Base-by-base conservation (phyloP, 2,797 vertebrate species). In the Pitangus sulphuratus region DNA sequence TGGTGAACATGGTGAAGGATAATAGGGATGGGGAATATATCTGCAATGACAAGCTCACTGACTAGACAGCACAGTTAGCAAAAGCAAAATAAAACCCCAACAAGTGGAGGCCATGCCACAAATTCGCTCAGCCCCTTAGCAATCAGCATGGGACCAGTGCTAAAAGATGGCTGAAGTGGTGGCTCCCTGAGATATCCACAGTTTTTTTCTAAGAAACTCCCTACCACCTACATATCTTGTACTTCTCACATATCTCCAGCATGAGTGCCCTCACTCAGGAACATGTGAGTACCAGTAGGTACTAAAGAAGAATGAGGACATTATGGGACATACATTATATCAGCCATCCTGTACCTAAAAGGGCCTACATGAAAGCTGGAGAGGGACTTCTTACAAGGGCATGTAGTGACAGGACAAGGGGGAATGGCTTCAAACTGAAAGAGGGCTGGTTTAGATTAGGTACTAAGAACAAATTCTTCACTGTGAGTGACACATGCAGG, bases 21-120 rank as follows among this genome's bases (percentile, higher is more conserved):
- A 74, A 58, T 8, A 45, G 19, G 30, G 21, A 40, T 30, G 47
- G 10, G 21, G 28, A 79, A 57, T 12, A 51, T 1, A 47, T 5
- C 9, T 33, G 45, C 54, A 51, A 30, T 7, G 30, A 64, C 33
- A 57, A 65, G 31, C 22, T 51, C 44, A 6, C 1, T 40, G 31
- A 68, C 6, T 4, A 79, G 60, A 51, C 13, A 33, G 6, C 0
- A 1, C 16, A 40, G 31, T 30, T 35, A 72, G 11, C 1, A 0
- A 54, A 24, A 70, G 19, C 72, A 58, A 80, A 83, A 61, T 9
- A 69, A 80, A 93, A 83, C 7, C 12, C 54, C 47, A n/a, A 2
- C 0, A 8, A 62, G 9, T 22, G 8, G 4, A 15, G 25, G 11
- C 31, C 31, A 8, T 25, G 51, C 28, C 53, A 77, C 28, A 44